Evolutionary conservation across 2,113 vertebrate species (phyloP).

Genomic region (Chionomys nivalis): DNA sequence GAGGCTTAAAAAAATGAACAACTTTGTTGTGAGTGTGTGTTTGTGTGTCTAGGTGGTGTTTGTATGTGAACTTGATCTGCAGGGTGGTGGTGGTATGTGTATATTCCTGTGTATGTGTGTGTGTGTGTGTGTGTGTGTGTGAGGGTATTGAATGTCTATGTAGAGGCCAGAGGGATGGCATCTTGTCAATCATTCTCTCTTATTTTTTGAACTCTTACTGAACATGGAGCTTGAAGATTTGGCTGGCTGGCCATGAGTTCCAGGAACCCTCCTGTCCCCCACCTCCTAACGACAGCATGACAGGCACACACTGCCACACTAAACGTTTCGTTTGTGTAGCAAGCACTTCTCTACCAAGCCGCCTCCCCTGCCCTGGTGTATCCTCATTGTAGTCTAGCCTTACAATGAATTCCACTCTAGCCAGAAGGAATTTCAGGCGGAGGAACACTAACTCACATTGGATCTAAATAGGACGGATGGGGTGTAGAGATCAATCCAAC

Average conservation of each 20-base stretch:
- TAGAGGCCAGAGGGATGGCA: background rate
- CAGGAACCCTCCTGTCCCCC: background rate
- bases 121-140: background rate
- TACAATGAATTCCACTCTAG: background rate
- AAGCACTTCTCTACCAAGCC: background rate
- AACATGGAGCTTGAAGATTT: background rate
- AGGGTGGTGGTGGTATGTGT: background rate
- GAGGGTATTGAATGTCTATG: background rate
- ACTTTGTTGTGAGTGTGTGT: background rate
- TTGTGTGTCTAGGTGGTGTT: background rate
- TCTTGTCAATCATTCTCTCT: background rate
- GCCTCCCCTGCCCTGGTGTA: rapidly evolving
- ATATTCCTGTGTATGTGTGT: background rate
- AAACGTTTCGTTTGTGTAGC: no score
- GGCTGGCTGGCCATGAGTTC: background rate
- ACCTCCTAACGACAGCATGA: background rate
- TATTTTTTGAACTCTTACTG: background rate
- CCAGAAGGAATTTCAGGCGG: background rate
- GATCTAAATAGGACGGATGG: background rate
- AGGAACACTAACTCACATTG: slow-evolving; percentile 10
- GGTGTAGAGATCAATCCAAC: background rate
- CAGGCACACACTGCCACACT: no score
- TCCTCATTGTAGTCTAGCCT: background rate
- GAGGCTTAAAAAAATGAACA: background rate
- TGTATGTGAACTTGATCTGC: background rate